Percentiles rank a stretch among this genome's conserved stretches.
Evolutionary conservation across 2,888 invertebrate species (phyloP).

Genomic region (Brenthis ino): DNA sequence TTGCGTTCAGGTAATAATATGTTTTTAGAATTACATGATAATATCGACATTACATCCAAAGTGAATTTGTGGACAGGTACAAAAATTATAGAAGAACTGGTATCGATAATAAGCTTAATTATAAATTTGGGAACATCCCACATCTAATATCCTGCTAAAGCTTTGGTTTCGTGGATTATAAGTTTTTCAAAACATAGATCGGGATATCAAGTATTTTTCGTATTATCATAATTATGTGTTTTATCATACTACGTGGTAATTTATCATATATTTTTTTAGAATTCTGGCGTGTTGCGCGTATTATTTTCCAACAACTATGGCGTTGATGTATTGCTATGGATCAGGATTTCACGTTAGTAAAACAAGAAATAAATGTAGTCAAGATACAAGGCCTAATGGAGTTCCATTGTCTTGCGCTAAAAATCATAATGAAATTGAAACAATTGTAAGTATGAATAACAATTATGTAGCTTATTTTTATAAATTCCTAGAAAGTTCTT

Average conservation of each 20-base stretch:
- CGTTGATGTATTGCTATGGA: conserved; percentile 95
- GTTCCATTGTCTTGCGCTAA: conserved; percentile 67
- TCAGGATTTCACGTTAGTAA: conserved; percentile 95
- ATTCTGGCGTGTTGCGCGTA: conserved; percentile 93
- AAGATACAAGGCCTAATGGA: conserved; percentile 68
- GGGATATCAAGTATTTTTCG: too few species aligned
- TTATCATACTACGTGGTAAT: neutral
- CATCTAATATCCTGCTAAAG: too few species aligned
- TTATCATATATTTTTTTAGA: conserved; percentile 66
- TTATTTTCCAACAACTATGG: conserved; percentile 95
- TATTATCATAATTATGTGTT: too few species aligned
- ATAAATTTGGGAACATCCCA: neutral
- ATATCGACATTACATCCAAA: too few species aligned
- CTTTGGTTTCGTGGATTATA: too few species aligned
- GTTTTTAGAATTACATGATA: too few species aligned
- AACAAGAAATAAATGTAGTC: conserved; percentile 84
- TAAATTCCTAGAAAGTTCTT: neutral
- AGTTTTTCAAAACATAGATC: too few species aligned
- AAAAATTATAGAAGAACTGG: too few species aligned
- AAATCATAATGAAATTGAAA: conserved; percentile 55
- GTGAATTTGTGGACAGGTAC: too few species aligned
- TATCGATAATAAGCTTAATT: neutral
- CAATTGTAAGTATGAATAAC: conserved; percentile 41
- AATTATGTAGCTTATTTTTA: conserved; percentile 2
- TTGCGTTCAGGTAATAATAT: conserved; percentile 82